These are phyloP conservation scores for Zaprionus davidi DNA, from an alignment of 1,140 invertebrate species.

Conservation along the genomic window DNA sequence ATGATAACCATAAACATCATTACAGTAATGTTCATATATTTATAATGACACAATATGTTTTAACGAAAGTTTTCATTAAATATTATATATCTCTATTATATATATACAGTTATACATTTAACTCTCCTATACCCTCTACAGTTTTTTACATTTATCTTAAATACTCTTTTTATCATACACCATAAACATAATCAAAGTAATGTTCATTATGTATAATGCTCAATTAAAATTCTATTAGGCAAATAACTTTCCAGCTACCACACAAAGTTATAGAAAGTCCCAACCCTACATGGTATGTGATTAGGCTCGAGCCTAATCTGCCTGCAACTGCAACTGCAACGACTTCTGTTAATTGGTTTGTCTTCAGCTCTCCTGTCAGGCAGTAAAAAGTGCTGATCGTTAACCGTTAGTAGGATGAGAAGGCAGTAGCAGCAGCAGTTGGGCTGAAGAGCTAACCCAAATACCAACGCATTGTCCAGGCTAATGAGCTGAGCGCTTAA, in stretches of 20 bases:
- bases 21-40: background rate
- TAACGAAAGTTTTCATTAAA: background rate
- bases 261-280: background rate
- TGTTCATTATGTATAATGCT: background rate
- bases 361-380: conserved; percentile 9
- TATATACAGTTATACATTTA: too few species aligned
- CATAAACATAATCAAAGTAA: background rate
- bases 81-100: background rate
- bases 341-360: conserved; percentile 34
- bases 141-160: background rate
- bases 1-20: background rate
- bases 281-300: background rate
- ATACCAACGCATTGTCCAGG: conserved; percentile 49
- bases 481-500: conserved; percentile 53
- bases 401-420: conserved; percentile 37
- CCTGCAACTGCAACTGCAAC: background rate
- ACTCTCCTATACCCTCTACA: too few species aligned
- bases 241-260: background rate
- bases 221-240: conserved; percentile 10
- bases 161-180: background rate
- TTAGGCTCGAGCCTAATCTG: background rate
- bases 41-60: background rate
- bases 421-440: background rate
- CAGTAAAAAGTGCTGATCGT: conserved; percentile 28
- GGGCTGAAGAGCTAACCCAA: conserved; percentile 39